These are phyloP conservation scores for Calvadosia cruxmelitensis DNA, from an alignment of 30 jellyfish, hydroid and myxozoan genomes.

Conservation along the genomic window DNA sequence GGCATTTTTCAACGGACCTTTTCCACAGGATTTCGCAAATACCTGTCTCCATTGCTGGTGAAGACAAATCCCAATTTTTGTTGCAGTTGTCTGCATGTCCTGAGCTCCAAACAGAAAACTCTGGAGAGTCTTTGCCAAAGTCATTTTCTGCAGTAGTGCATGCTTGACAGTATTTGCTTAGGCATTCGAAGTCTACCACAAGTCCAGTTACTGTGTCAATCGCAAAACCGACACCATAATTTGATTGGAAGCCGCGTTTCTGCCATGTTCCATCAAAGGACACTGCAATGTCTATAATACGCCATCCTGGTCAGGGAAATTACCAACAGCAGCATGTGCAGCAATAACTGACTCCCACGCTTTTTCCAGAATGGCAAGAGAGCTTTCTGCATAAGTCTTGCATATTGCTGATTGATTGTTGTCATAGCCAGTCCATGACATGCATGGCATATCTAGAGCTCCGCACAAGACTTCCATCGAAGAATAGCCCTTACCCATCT, in stretches of 20 bases:
- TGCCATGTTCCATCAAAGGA: constrained; percentile 37
- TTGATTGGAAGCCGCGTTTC: constrained; percentile 31
- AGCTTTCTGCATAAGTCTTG: background rate
- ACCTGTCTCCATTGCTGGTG: constrained; percentile 23
- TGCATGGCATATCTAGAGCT: constrained; percentile 23
- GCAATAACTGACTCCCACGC: background rate
- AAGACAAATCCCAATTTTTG: constrained; percentile 7
- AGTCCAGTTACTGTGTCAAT: constrained; percentile 26
- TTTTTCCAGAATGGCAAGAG: background rate
- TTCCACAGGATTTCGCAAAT: constrained; percentile 15
- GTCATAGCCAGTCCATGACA: constrained; percentile 7
- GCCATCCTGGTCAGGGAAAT: constrained; percentile 7
- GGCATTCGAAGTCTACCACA: constrained; percentile 22
- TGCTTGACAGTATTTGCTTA: constrained; percentile 8
- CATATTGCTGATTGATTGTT: constrained; percentile 1
- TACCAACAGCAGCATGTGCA: constrained; percentile 3
- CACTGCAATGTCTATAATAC: constrained; percentile 12
- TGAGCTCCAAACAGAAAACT: constrained; percentile 1
- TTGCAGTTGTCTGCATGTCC: constrained; percentile 3
- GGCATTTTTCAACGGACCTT: constrained; percentile 1
- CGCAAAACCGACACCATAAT: constrained; percentile 26
- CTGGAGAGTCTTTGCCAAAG: constrained; percentile 6
- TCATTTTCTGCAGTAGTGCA: no score
- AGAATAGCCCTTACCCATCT: no score
- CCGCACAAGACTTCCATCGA: constrained; percentile 25